These are phyloP conservation scores for Peromyscus californicus DNA, from an alignment of 2,113 vertebrate species.

Conservation along the genomic window DNA sequence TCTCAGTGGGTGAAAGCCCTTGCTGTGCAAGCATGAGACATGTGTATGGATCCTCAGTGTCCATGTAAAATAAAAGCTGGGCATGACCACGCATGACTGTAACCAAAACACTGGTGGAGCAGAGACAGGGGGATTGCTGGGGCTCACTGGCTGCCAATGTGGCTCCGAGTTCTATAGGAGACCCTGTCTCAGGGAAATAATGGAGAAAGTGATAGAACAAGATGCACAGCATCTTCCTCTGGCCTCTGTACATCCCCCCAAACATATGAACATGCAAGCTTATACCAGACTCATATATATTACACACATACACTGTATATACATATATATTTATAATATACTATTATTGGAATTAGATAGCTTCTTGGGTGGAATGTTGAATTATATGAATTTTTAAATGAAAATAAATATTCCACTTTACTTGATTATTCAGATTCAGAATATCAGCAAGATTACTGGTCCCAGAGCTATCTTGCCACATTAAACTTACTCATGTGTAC, in stretches of 20 bases:
- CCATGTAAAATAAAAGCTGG: not conserved
- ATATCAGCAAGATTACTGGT: not conserved
- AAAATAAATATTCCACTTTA: not conserved
- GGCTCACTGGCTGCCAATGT: not conserved
- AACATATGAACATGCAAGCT: no score
- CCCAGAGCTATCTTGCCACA: not conserved
- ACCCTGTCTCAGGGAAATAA: not conserved
- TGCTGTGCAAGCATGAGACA: not conserved
- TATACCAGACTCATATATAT: not conserved
- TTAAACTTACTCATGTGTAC: not conserved
- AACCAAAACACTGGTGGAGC: not conserved
- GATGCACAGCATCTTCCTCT: not conserved
- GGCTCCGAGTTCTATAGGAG: not conserved
- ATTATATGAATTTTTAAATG: constrained; percentile 28
- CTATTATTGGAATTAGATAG: constrained; percentile 13
- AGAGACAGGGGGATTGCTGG: not conserved
- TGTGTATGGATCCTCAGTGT: not conserved
- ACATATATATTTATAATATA: not conserved
- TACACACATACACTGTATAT: not conserved
- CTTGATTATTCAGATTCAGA: constrained; percentile 45
- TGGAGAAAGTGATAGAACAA: not conserved
- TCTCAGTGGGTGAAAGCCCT: not conserved
- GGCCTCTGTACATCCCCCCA: not conserved
- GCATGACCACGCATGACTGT: not conserved
- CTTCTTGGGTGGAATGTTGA: constrained; percentile 17